Conservation (phyloP, 2,888 invertebrate genomes). For the Uloborus plumipes region DNA sequence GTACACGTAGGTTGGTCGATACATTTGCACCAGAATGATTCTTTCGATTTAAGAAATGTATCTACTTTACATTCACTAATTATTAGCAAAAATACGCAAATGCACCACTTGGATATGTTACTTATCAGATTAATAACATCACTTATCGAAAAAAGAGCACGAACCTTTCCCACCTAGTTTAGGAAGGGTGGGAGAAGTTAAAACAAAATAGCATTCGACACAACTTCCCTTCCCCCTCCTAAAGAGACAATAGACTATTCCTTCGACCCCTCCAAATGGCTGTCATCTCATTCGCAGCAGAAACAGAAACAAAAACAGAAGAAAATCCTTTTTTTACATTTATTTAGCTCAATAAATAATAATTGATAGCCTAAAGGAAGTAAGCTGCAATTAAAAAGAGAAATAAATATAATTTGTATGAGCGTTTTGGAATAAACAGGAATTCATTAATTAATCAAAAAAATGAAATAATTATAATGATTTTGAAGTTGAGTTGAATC, state of each 20-base stretch:
- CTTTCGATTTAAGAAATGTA: slow-evolving; percentile 26
- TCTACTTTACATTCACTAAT: slow-evolving; percentile 15
- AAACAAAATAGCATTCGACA: slow-evolving; percentile 36
- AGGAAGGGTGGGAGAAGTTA: slow-evolving; percentile 56
- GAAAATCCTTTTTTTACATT: too few relatives aligned
- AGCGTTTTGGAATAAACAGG: too few relatives aligned
- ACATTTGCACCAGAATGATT: slow-evolving; percentile 47
- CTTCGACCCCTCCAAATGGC: slow-evolving; percentile 51
- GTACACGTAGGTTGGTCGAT: slow-evolving; percentile 64
- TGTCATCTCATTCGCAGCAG: too few relatives aligned
- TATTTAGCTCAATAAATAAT: too few relatives aligned
- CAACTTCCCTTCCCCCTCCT: slow-evolving; percentile 40
- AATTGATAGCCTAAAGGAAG: too few relatives aligned
- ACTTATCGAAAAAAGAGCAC: slow-evolving; percentile 41
- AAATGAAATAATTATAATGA: too few relatives aligned
- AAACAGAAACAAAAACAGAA: too few relatives aligned
- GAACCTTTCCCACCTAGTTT: slow-evolving; percentile 55
- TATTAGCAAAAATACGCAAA: slow-evolving; percentile 39
- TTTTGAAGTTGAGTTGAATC: too few relatives aligned
- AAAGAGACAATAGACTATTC: slow-evolving; percentile 51
- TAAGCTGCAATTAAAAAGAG: too few relatives aligned
- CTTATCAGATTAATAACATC: slow-evolving; percentile 36
- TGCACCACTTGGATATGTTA: slow-evolving; percentile 46
- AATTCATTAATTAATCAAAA: too few relatives aligned
- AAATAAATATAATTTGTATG: too few relatives aligned